Percentiles rank a stretch among this genome's conserved stretches.
These are phyloP conservation scores for Enteromius mattozi DNA, from an alignment of 2,797 vertebrate genomes.

Conservation along the genomic window DNA sequence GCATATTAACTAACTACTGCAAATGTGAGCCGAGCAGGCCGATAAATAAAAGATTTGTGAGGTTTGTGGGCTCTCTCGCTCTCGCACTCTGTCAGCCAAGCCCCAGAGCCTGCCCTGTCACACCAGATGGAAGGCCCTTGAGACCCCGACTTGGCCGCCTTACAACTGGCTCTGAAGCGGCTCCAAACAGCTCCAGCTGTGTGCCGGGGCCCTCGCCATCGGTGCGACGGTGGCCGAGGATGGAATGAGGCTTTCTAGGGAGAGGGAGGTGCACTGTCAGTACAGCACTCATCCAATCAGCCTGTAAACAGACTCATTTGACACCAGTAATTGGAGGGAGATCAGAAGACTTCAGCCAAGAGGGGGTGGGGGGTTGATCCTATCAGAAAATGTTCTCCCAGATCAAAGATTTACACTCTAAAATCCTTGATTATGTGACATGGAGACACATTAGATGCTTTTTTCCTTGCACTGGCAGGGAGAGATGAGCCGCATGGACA, in stretches of 20 bases:
- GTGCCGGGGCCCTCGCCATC: slow-evolving; percentile 59
- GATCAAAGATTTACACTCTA: slow-evolving; percentile 84
- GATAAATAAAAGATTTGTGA: slow-evolving; percentile 76
- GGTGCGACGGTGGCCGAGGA: slow-evolving; percentile 57
- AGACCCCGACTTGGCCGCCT: slow-evolving; percentile 73
- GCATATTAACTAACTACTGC: slow-evolving; percentile 73
- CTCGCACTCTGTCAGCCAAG: slow-evolving; percentile 50
- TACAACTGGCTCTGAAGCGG: slow-evolving; percentile 71
- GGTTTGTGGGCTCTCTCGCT: slow-evolving; percentile 49
- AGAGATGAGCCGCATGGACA: slow-evolving; percentile 70
- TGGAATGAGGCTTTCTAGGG: slow-evolving; percentile 67
- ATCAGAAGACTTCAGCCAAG: slow-evolving; percentile 78
- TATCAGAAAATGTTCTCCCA: slow-evolving; percentile 81
- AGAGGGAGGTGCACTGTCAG: slow-evolving; percentile 75
- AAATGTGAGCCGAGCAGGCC: slow-evolving; percentile 64
- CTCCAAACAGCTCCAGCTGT: slow-evolving; percentile 78
- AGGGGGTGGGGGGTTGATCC: slow-evolving; percentile 76
- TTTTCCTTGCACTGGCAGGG: slow-evolving; percentile 71
- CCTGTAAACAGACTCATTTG: slow-evolving; percentile 87
- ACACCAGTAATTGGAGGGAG: slow-evolving; percentile 85
- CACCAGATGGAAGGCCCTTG: slow-evolving; percentile 69
- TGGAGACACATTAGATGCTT: slow-evolving; percentile 81
- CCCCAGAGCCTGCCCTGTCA: slow-evolving; percentile 63
- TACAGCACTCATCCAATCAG: slow-evolving; percentile 84
- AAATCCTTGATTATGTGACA: slow-evolving; percentile 86